A percentile compares a stretch with the other conserved stretches of the same genome.
phyloP scores from a whole-genome alignment of 1,140 invertebrate genomes.

The Phocides pigmalion region DNA sequence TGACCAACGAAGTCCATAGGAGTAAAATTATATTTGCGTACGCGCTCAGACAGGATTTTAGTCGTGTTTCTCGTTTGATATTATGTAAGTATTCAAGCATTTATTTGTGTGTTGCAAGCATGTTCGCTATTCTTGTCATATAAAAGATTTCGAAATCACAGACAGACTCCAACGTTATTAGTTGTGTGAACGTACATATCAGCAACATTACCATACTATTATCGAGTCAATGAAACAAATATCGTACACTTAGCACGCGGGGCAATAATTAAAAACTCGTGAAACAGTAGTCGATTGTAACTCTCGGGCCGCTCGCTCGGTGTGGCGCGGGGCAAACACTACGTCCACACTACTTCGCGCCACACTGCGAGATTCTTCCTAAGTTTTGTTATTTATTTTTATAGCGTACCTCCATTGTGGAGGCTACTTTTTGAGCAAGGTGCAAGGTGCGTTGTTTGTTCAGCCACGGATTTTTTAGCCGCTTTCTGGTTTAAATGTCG shows the following conservation, averaged over 20 bases:
- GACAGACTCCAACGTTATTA: too few species aligned
- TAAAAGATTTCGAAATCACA: too few species aligned
- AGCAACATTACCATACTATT: constrained; percentile 25
- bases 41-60: too few species aligned
- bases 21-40: too few species aligned
- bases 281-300: constrained; percentile 44
- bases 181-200: background rate
- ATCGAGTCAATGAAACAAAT: constrained; percentile 24
- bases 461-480: constrained; percentile 9
- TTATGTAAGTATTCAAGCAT: too few species aligned
- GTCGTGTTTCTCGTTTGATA: too few species aligned
- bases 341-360: constrained; percentile 49
- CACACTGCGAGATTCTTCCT: constrained; percentile 61
- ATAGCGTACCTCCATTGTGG: constrained; percentile 32
- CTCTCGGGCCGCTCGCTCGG: too few species aligned
- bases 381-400: constrained; percentile 39
- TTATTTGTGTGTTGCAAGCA: too few species aligned
- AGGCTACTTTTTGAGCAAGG: constrained; percentile 19
- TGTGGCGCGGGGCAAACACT: constrained; percentile 33
- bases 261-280: constrained; percentile 19
- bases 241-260: constrained; percentile 10
- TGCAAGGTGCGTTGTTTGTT: constrained; percentile 23
- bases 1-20: too few species aligned
- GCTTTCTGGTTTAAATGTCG: constrained; percentile 25
- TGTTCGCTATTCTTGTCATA: too few species aligned